Conservation (phyloP, 2,888 invertebrate species). For the Sycophila texana region DNA sequence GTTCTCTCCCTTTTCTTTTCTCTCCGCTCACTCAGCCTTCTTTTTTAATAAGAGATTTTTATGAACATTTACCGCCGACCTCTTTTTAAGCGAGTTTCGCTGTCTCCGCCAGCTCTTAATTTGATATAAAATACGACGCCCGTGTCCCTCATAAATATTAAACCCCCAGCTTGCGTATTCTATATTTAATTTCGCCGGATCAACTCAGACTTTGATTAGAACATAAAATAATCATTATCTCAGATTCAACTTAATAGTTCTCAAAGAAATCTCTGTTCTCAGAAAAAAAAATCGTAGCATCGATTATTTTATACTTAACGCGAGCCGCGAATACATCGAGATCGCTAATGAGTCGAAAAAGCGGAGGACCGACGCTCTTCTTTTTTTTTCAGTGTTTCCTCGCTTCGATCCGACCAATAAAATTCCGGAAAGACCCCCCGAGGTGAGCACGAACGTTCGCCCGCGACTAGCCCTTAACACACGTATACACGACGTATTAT, state of each 20-base stretch:
- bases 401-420: conserved; percentile 49
- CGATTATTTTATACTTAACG: background rate
- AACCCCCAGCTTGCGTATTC: background rate
- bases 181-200: background rate
- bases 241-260: no score
- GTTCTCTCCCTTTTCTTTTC: conserved; percentile 1
- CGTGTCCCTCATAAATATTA: conserved; percentile 22
- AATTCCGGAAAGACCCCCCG: conserved; percentile 60
- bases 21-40: background rate
- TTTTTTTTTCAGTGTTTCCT: background rate
- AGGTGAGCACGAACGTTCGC: conserved; percentile 23
- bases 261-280: no score
- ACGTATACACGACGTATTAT: background rate
- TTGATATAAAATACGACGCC: conserved; percentile 14
- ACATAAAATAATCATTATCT: background rate
- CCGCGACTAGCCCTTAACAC: background rate
- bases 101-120: background rate
- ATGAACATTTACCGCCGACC: conserved; percentile 48
- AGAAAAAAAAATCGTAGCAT: background rate
- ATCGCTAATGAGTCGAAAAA: conserved; percentile 3
- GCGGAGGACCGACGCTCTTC: background rate
- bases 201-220: no score
- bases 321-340: background rate
- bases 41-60: conserved; percentile 49
- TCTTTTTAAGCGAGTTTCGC: background rate